Conservation (phyloP, 1,140 invertebrate species). For the Drosophila tani region DNA sequence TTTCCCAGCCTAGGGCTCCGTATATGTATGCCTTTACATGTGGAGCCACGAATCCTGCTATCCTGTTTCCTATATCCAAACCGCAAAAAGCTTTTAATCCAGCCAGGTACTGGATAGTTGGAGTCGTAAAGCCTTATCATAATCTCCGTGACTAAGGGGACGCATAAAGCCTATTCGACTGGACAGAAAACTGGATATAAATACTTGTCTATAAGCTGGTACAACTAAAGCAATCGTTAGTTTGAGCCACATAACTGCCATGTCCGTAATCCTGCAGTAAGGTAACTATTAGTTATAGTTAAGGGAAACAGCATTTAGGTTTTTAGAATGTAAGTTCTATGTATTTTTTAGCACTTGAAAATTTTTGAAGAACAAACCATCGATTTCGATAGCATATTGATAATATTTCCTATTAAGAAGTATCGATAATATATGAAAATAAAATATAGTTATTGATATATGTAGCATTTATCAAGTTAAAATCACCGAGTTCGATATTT, state of each 20-base stretch:
- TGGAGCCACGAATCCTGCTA: conserved; percentile 10
- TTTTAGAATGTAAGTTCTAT: no score
- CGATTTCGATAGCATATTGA: no score
- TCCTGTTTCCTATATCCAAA: conserved; percentile 9
- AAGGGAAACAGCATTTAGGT: rapidly evolving
- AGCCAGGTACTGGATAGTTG: conserved; percentile 25
- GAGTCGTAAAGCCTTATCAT: conserved; percentile 70
- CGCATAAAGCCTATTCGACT: conserved; percentile 29
- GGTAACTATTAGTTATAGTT: neutral
- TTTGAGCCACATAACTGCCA: neutral
- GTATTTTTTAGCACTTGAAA: neutral
- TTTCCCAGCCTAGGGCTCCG: conserved; percentile 31
- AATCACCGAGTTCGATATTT: no score
- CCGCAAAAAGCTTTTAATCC: conserved; percentile 64
- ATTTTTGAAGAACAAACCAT: no score
- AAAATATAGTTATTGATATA: no score
- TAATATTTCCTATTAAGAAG: neutral
- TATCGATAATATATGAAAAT: no score
- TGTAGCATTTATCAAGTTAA: no score
- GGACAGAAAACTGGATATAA: neutral
- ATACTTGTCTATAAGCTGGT: neutral
- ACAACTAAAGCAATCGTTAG: conserved; percentile 1
- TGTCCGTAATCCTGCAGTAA: neutral
- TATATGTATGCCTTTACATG: neutral
- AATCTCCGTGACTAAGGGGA: conserved; percentile 25